Percentiles rank a stretch among this genome's conserved stretches.
These are phyloP conservation scores for Brachionus manjavacas DNA, from an alignment of 1,140 invertebrate species.

Conservation along the genomic window DNA sequence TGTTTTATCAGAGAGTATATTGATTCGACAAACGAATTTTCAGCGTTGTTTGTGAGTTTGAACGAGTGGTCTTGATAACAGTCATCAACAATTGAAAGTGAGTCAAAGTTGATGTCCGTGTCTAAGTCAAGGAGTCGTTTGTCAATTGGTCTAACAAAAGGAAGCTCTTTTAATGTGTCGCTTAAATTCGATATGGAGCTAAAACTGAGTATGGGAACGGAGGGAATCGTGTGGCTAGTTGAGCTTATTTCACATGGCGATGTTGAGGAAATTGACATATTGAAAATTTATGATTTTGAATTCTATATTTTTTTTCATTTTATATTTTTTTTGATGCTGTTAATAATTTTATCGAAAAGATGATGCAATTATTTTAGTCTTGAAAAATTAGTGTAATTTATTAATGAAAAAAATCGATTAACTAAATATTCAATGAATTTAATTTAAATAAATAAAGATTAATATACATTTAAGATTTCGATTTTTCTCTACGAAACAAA, in stretches of 20 bases:
- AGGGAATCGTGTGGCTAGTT: not conserved
- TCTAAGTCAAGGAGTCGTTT: not conserved
- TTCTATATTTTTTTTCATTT: not conserved
- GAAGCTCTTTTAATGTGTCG: not conserved
- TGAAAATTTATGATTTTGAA: not conserved
- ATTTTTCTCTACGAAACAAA: not conserved
- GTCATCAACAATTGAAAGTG: not conserved
- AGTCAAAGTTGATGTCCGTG: not conserved
- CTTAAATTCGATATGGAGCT: not conserved
- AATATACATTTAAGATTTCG: too few relatives aligned
- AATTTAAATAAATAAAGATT: too few relatives aligned
- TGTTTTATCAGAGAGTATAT: not conserved
- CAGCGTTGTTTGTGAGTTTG: not conserved
- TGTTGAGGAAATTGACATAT: conserved; percentile 1
- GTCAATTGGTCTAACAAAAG: not conserved
- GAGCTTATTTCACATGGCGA: not conserved
- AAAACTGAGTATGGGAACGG: not conserved
- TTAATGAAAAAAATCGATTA: too few relatives aligned
- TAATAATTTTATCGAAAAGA: too few relatives aligned
- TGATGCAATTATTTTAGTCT: too few relatives aligned
- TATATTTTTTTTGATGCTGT: not conserved
- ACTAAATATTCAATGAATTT: too few relatives aligned
- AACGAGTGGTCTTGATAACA: not conserved
- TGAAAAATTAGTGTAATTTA: too few relatives aligned
- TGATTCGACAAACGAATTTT: not conserved